Evolutionary conservation across 1,140 invertebrate genomes (phyloP).

Genomic region (Lordiphosa mommai): DNA sequence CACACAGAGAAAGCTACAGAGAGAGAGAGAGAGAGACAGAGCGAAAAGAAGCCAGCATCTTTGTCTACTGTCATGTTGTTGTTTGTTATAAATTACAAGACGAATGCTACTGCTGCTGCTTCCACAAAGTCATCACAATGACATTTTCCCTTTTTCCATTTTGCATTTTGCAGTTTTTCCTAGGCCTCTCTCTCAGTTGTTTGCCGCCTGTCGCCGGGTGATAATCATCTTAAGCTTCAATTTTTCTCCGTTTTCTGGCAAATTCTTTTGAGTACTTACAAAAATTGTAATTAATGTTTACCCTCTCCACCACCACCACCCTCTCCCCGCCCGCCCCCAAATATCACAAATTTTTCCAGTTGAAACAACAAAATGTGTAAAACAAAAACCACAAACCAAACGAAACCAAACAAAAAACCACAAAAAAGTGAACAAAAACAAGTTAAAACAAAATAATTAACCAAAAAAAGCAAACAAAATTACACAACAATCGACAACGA

Average conservation of each 20-base stretch:
- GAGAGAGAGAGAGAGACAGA: neutral
- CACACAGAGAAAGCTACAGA: neutral
- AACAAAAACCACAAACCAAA: slow-evolving; percentile 17
- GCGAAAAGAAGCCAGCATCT: too few relatives aligned
- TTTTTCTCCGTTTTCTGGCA: slow-evolving; percentile 36
- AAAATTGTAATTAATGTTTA: too few relatives aligned
- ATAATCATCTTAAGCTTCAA: slow-evolving; percentile 26
- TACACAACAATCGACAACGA: slow-evolving; percentile 3
- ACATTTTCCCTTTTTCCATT: slow-evolving; percentile 16
- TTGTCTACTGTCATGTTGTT: slow-evolving; percentile 18
- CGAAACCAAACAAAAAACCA: neutral
- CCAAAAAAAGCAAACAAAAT: slow-evolving; percentile 17
- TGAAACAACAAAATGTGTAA: slow-evolving; percentile 51
- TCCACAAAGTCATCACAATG: slow-evolving; percentile 55
- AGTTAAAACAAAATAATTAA: slow-evolving; percentile 25
- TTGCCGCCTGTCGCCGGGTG: slow-evolving; percentile 18
- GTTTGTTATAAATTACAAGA: slow-evolving; percentile 2
- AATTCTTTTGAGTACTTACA: slow-evolving; percentile 38
- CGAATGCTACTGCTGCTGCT: slow-evolving; percentile 12
- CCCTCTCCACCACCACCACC: too few relatives aligned
- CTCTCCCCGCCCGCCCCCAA: too few relatives aligned
- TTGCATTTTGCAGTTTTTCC: slow-evolving; percentile 37
- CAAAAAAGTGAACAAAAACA: slow-evolving; percentile 27
- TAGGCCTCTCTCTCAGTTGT: slow-evolving; percentile 17
- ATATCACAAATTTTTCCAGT: slow-evolving; percentile 31